Evolutionary conservation across 2,113 vertebrate genomes (phyloP).

Genomic region (Pyrgilauda ruficollis): DNA sequence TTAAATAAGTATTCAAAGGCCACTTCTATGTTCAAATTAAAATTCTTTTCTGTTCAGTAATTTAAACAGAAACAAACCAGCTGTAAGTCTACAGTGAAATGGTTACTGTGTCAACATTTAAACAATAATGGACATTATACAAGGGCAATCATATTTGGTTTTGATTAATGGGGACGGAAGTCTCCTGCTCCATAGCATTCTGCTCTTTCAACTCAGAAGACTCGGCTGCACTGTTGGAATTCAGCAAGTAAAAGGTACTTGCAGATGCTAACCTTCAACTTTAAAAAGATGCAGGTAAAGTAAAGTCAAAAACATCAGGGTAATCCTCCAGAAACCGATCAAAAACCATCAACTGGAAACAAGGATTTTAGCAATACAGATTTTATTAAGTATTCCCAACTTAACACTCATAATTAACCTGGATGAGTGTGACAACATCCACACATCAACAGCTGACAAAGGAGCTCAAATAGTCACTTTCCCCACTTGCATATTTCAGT

Average conservation of each 20-base stretch:
- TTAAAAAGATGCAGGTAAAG: not conserved
- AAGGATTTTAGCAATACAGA: not conserved
- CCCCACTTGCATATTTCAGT: not conserved
- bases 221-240: not conserved
- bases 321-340: not conserved
- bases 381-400: not conserved
- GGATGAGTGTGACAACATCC: not conserved
- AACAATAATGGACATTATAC: not conserved
- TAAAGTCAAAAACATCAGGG: not conserved
- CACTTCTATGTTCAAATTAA: not conserved
- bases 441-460: not conserved
- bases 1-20: not conserved
- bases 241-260: not conserved
- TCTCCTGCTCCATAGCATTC: not conserved
- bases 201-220: not conserved
- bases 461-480: not conserved
- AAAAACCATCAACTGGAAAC: not conserved
- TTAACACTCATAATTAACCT: not conserved
- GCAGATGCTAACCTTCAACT: not conserved
- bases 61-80: constrained; percentile 21
- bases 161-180: not conserved
- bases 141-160: constrained; percentile 1
- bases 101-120: constrained; percentile 26
- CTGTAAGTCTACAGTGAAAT: not conserved
- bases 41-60: not conserved